Conservation (phyloP, 1,140 invertebrate species). For the Sinella curviseta region DNA sequence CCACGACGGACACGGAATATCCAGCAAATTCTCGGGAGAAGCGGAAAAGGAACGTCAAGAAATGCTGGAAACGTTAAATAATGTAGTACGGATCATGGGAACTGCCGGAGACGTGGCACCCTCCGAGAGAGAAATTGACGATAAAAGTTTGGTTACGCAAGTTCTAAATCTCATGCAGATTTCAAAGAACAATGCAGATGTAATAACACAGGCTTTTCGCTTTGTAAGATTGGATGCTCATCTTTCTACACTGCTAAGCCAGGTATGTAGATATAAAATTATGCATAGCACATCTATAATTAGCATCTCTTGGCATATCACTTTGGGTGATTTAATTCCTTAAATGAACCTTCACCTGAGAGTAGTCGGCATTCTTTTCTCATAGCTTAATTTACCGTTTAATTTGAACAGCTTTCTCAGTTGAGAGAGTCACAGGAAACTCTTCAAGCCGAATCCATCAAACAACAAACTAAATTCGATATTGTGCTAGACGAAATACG, state of each 20-base stretch:
- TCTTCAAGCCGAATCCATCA: conserved; percentile 36
- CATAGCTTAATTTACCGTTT: not conserved
- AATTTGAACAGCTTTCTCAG: not conserved
- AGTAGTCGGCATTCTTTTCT: too few species aligned
- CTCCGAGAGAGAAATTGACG: not conserved
- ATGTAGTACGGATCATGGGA: not conserved
- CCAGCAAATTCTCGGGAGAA: not conserved
- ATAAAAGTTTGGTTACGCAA: conserved; percentile 1
- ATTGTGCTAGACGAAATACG: conserved; percentile 37
- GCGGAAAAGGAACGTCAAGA: not conserved
- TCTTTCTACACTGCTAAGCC: conserved; percentile 33
- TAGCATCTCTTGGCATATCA: too few species aligned
- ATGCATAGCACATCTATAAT: too few species aligned
- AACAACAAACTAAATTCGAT: conserved; percentile 43
- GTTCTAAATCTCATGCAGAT: not conserved
- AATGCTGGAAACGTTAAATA: not conserved
- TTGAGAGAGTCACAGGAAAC: conserved; percentile 38
- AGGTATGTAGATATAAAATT: too few species aligned
- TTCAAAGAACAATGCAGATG: conserved; percentile 26
- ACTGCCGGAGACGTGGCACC: not conserved
- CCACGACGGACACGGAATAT: not conserved
- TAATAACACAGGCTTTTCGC: conserved; percentile 46
- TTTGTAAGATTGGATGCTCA: conserved; percentile 43
- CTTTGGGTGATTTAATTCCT: too few species aligned
- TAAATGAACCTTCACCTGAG: too few species aligned